Evolutionary conservation across 2,797 vertebrate genomes (phyloP).

Genomic region (Megalops cyprinoides): DNA sequence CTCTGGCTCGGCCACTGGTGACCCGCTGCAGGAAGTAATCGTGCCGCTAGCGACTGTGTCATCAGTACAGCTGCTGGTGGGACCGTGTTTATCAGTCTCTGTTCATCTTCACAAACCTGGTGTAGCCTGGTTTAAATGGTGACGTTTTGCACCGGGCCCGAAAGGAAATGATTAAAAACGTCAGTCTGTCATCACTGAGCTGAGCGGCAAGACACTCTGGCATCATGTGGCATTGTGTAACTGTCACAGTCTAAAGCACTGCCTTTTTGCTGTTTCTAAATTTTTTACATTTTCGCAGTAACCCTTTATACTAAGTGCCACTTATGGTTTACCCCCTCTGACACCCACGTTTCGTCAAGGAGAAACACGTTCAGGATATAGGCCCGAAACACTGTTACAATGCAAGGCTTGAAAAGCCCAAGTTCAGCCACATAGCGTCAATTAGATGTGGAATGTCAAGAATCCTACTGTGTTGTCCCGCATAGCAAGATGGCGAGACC

Average conservation of each 20-base stretch:
- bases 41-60: neutral
- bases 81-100: neutral
- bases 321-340: neutral
- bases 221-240: neutral
- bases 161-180: neutral
- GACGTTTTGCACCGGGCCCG: neutral
- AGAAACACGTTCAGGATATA: neutral
- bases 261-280: neutral
- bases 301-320: neutral
- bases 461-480: conserved; percentile 76
- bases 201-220: too few relatives aligned
- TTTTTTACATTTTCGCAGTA: neutral
- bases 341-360: neutral
- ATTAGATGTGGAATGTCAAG: conserved; percentile 83
- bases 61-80: neutral
- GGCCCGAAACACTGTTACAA: neutral
- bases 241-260: neutral
- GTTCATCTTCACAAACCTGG: neutral
- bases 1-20: neutral
- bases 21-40: neutral
- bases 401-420: conserved; percentile 33
- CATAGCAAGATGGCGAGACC: conserved; percentile 74
- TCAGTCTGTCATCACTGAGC: neutral
- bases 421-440: conserved; percentile 77
- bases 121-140: neutral